Percentiles rank a stretch among this genome's conserved stretches.
These are phyloP conservation scores for Epicauta chinensis DNA, from an alignment of 1,140 invertebrate genomes.

Conservation along the genomic window DNA sequence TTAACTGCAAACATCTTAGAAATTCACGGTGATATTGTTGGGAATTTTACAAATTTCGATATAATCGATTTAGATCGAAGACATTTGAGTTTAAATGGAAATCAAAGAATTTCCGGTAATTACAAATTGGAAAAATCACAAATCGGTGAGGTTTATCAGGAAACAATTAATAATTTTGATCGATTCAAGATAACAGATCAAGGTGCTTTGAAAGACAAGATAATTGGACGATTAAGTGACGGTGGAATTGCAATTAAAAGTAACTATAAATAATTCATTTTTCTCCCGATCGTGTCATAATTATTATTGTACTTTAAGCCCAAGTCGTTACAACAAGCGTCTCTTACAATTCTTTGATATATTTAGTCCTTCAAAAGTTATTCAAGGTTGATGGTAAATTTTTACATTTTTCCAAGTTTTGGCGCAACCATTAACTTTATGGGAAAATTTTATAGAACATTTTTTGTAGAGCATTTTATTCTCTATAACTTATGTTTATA, in stretches of 20 bases:
- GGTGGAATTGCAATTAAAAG: constrained; percentile 23
- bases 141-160: background rate
- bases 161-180: constrained; percentile 12
- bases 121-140: constrained; percentile 17
- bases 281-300: too few species aligned
- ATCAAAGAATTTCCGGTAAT: constrained; percentile 28
- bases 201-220: constrained; percentile 12
- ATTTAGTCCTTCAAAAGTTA: too few species aligned
- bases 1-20: constrained; percentile 20
- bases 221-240: constrained; percentile 14
- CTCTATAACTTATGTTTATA: too few species aligned
- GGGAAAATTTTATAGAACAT: too few species aligned
- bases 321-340: too few species aligned
- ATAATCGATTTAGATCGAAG: constrained; percentile 25
- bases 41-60: constrained; percentile 28
- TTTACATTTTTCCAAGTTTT: too few species aligned
- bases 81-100: constrained; percentile 29
- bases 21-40: constrained; percentile 28
- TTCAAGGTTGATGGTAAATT: too few species aligned
- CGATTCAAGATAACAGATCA: constrained; percentile 10
- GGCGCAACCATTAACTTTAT: too few species aligned
- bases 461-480: too few species aligned
- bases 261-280: too few species aligned
- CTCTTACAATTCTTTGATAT: too few species aligned
- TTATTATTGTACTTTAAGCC: too few species aligned